Evolutionary conservation across 2,113 vertebrate species (phyloP).

Genomic region (Nestor notabilis): DNA sequence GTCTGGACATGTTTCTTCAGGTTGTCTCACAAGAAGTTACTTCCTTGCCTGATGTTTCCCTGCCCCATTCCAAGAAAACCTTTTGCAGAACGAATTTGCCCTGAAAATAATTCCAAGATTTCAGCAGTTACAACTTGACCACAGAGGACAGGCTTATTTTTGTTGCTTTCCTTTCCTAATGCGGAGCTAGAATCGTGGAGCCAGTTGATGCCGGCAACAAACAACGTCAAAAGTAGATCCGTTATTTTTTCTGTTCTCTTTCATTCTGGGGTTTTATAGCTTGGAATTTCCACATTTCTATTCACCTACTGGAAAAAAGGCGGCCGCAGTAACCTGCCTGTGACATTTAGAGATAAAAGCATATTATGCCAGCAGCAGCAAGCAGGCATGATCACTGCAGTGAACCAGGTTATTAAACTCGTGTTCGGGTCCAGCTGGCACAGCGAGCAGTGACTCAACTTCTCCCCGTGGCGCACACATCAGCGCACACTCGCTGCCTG

Average conservation of each 20-base stretch:
- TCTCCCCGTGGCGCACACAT: not conserved
- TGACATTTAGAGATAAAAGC: conserved; percentile 45
- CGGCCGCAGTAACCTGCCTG: not conserved
- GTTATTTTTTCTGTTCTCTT: not conserved
- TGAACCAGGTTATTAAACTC: not conserved
- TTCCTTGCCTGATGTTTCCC: conserved; percentile 41
- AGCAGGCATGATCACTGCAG: not conserved
- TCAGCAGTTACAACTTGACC: not conserved
- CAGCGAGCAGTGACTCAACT: conserved; percentile 48
- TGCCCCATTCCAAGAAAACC: conserved; percentile 29
- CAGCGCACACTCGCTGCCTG: not conserved
- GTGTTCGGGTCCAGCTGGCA: conserved; percentile 41
- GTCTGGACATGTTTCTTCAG: conserved; percentile 8
- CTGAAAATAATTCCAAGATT: conserved; percentile 26
- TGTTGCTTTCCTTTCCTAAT: not conserved
- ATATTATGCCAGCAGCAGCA: not conserved
- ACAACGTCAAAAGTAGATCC: not conserved
- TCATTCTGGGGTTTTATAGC: not conserved
- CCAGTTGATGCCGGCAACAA: not conserved
- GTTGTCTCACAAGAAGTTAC: conserved; percentile 24
- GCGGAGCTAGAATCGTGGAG: not conserved
- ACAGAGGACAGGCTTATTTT: conserved; percentile 1
- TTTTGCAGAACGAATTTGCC: not conserved
- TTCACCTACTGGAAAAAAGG: not conserved
- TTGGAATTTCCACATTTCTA: conserved; percentile 11